Evolutionary conservation across 2,888 invertebrate genomes (phyloP).

Genomic region (Pollenia griseotomentosa): DNA sequence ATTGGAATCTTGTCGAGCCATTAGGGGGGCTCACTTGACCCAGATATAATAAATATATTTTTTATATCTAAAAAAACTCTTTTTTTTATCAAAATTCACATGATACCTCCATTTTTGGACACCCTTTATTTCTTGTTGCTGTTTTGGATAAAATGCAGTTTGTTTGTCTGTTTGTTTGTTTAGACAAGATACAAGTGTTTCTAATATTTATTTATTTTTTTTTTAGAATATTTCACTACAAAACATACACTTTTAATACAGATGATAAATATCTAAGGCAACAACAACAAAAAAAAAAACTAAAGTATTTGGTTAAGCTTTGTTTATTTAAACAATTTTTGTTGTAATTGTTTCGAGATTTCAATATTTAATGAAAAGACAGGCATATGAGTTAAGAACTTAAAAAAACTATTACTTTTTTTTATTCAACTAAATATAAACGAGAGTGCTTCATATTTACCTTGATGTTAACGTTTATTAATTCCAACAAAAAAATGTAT

Average conservation of each 20-base stretch:
- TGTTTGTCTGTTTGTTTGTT: conserved; percentile 46
- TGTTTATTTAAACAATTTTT: conserved; percentile 38
- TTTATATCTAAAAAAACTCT: too few species aligned
- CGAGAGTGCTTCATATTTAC: conserved; percentile 54
- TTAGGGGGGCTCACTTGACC: too few species aligned
- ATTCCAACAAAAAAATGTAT: conserved; percentile 34
- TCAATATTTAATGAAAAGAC: conserved; percentile 8
- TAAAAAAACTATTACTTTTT: background rate
- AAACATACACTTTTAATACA: conserved; percentile 3
- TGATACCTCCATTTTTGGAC: too few species aligned
- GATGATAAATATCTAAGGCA: background rate
- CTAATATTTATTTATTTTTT: background rate
- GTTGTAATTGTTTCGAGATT: conserved; percentile 13
- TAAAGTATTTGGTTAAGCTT: conserved; percentile 4
- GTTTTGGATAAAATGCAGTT: conserved; percentile 40
- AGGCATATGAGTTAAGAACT: background rate
- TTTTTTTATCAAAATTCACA: too few species aligned
- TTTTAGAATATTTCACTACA: background rate
- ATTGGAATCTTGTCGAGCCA: too few species aligned
- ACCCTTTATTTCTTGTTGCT: conserved; percentile 13
- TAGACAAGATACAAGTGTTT: conserved; percentile 71
- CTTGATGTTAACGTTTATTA: conserved; percentile 60
- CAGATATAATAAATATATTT: too few species aligned
- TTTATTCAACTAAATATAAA: background rate
- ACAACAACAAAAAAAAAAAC: background rate